phyloP scores from a whole-genome alignment of 2,797 vertebrate species.

The Gobio occitaniae region DNA sequence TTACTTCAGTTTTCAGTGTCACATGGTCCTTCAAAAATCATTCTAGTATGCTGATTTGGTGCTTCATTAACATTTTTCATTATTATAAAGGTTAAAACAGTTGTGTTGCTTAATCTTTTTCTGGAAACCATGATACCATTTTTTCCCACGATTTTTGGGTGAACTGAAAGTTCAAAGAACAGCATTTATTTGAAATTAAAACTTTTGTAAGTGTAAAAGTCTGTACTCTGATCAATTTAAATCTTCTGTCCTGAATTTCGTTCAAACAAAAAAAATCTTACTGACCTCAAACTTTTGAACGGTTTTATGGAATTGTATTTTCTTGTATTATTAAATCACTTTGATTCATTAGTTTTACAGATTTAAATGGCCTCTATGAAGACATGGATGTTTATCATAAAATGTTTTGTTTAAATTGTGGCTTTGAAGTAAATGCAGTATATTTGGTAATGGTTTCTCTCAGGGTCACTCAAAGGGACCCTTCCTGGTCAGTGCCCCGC shows the following conservation, averaged over 20 bases:
- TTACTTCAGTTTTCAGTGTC: background rate
- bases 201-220: background rate
- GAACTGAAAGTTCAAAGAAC: background rate
- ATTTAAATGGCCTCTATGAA: background rate
- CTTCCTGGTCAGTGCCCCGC: conserved; percentile 94
- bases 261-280: background rate
- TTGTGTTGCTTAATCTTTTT: background rate
- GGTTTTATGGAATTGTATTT: background rate
- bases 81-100: background rate
- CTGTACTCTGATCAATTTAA: background rate
- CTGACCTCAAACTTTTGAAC: background rate
- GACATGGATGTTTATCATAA: background rate
- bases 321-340: background rate
- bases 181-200: background rate
- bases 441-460: background rate
- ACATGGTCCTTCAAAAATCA: background rate
- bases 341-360: background rate
- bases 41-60: background rate
- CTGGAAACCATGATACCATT: background rate
- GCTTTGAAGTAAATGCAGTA: background rate
- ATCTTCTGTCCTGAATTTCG: background rate
- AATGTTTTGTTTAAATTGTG: background rate
- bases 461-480: conserved; percentile 99
- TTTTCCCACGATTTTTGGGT: background rate
- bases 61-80: background rate